Evolutionary conservation across 2,113 vertebrate species (phyloP).

Genomic region (Antidorcas marsupialis): DNA sequence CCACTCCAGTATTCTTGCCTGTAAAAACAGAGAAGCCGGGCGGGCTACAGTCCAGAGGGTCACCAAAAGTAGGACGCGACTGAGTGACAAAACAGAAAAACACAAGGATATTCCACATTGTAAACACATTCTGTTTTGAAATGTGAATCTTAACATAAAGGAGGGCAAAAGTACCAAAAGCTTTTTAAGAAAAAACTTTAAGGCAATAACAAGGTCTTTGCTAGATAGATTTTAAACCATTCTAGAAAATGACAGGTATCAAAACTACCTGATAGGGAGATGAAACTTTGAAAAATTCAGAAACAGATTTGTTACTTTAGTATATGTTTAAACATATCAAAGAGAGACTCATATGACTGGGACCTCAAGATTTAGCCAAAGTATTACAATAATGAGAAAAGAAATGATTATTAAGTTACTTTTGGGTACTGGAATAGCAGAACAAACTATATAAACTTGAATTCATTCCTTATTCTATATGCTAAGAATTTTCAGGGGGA

Average conservation of each 20-base stretch:
- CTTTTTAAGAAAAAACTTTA: background rate
- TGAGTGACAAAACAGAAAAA: background rate
- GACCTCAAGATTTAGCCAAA: background rate
- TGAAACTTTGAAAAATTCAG: background rate
- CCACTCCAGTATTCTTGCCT: background rate
- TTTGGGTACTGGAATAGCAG: background rate
- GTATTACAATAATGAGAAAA: background rate
- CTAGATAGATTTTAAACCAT: background rate
- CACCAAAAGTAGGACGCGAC: background rate
- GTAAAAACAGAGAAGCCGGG: background rate
- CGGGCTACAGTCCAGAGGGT: rapidly evolving
- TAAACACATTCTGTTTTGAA: background rate
- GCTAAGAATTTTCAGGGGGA: background rate
- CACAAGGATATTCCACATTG: background rate
- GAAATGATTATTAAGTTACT: background rate
- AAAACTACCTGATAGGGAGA: background rate
- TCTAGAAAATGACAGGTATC: background rate
- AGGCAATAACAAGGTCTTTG: background rate
- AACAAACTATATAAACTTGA: background rate
- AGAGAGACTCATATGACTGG: background rate
- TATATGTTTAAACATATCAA: background rate
- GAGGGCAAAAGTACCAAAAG: background rate
- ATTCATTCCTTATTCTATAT: background rate
- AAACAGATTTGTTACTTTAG: slow-evolving; percentile 15
- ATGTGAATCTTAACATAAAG: background rate